Evolutionary conservation across 2,888 invertebrate species (phyloP).

Genomic region (Carterocephalus palaemon): DNA sequence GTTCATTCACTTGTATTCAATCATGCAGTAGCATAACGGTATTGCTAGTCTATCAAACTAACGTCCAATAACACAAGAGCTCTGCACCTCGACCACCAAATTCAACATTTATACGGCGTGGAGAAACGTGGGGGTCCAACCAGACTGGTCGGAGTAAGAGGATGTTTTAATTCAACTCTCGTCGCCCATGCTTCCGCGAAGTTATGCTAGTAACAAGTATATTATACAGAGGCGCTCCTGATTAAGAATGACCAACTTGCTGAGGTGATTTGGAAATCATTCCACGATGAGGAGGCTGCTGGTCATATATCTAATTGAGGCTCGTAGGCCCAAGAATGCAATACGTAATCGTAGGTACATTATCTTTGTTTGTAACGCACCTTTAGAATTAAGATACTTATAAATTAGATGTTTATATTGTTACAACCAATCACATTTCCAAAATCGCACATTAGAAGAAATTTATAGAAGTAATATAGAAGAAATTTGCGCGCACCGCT

Average conservation of each 20-base stretch:
- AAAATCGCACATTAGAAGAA: too few species aligned
- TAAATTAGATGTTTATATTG: too few species aligned
- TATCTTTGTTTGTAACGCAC: too few species aligned
- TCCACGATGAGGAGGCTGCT: constrained; percentile 23
- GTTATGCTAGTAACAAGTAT: constrained; percentile 49
- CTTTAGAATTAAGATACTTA: too few species aligned
- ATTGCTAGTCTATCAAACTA: constrained; percentile 58
- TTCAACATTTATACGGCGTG: constrained; percentile 23
- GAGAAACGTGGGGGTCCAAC: constrained; percentile 21
- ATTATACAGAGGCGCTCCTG: constrained; percentile 29
- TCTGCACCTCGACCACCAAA: constrained; percentile 15
- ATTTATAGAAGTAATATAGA: too few species aligned
- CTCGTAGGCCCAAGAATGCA: constrained; percentile 13
- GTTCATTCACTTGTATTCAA: constrained; percentile 63
- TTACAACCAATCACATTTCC: too few species aligned
- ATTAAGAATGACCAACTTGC: constrained; percentile 37
- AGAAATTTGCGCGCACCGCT: too few species aligned
- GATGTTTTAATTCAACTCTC: constrained; percentile 70
- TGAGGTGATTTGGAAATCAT: constrained; percentile 30
- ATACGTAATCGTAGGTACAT: constrained; percentile 15
- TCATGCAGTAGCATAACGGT: constrained; percentile 62
- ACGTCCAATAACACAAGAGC: constrained; percentile 32
- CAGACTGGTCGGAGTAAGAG: constrained; percentile 44
- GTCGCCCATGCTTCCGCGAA: constrained; percentile 67
- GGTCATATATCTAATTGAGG: constrained; percentile 20